Conservation (phyloP, 92 coral and sea anemone genomes). For the Pocillopora meandrina region DNA sequence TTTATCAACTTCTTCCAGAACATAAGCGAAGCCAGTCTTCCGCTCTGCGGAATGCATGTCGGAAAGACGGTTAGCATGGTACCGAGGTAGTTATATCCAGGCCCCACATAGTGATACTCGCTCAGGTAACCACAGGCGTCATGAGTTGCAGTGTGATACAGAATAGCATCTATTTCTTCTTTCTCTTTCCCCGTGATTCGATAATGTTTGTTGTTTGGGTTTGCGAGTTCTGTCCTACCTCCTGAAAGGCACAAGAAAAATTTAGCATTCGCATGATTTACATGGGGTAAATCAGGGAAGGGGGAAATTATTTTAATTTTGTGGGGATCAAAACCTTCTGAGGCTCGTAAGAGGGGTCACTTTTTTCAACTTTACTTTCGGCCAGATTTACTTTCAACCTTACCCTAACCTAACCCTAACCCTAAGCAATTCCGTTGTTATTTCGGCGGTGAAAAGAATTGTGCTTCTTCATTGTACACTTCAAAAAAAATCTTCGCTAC, state of each 20-base stretch:
- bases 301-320: no score
- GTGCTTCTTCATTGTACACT: no score
- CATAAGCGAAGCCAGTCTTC: constrained; percentile 83
- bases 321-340: no score
- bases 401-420: no score
- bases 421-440: no score
- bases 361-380: no score
- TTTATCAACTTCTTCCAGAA: constrained; percentile 87
- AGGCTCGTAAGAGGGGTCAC: no score
- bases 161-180: constrained; percentile 73
- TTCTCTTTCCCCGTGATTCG: constrained; percentile 58
- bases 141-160: constrained; percentile 90
- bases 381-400: no score
- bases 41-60: constrained; percentile 90
- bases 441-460: no score
- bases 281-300: no score
- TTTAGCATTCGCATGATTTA: not conserved
- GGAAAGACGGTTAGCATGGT: constrained; percentile 85
- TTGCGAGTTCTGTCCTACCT: constrained; percentile 42
- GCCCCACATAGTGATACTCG: constrained; percentile 83
- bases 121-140: constrained; percentile 89
- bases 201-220: constrained; percentile 61
- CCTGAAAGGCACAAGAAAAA: constrained; percentile 12
- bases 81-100: constrained; percentile 95
- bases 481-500: no score